Evolutionary conservation across 2,797 vertebrate genomes (phyloP).

Genomic region (Onychomys leucogaster): DNA sequence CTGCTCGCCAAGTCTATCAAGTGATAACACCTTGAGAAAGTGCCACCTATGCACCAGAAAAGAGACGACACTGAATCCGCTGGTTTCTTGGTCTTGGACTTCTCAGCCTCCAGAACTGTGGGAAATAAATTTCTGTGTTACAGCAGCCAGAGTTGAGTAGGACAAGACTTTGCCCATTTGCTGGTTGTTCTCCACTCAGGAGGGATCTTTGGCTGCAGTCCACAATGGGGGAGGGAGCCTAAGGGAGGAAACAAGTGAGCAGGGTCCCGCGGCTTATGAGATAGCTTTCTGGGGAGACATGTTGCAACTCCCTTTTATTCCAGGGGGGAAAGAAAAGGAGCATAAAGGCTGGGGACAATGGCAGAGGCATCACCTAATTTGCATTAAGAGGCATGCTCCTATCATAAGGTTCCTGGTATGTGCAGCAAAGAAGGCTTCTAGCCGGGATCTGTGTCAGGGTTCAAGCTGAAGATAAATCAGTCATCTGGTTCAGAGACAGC

Average conservation of each 20-base stretch:
- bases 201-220: neutral
- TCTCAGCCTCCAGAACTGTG: neutral
- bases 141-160: neutral
- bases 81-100: neutral
- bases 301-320: neutral
- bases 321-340: neutral
- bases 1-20: neutral
- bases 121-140: neutral
- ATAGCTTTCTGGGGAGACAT: neutral
- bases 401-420: neutral
- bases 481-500: neutral
- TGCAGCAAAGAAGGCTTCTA: neutral
- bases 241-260: neutral
- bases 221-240: too few species aligned
- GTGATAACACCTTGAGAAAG: neutral
- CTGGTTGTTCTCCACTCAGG: neutral
- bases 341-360: neutral
- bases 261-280: neutral
- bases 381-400: neutral
- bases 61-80: neutral
- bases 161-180: neutral
- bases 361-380: neutral
- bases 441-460: neutral
- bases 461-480: neutral
- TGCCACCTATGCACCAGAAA: neutral